These are phyloP conservation scores for Lithobates pipiens DNA, from an alignment of 2,797 vertebrate species.

Conservation along the genomic window DNA sequence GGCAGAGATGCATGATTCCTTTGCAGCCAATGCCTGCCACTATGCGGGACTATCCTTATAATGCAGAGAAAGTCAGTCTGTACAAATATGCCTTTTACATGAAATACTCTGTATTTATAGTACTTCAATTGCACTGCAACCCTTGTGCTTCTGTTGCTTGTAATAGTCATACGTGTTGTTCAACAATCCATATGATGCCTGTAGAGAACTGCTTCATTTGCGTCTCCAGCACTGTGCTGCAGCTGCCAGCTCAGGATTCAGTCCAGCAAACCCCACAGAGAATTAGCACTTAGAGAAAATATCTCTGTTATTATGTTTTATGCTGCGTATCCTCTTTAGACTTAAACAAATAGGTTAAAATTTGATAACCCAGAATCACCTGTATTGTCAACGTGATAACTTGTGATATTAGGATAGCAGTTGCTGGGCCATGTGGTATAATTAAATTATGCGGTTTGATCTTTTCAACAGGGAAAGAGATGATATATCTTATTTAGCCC, in stretches of 20 bases:
- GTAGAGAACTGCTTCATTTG: not conserved
- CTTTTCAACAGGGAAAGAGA: slow-evolving; percentile 9
- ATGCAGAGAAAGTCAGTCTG: not conserved
- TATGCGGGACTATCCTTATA: not conserved
- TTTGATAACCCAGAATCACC: not conserved
- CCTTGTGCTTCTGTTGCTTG: not conserved
- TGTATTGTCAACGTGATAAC: not conserved
- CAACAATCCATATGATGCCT: not conserved
- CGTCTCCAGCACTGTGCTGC: not conserved
- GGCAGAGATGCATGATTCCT: too few relatives aligned
- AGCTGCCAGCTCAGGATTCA: not conserved
- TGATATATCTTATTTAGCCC: slow-evolving; percentile 3
- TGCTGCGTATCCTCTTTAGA: not conserved
- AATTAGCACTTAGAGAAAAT: not conserved
- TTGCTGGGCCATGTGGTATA: slow-evolving; percentile 16
- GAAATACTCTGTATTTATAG: not conserved
- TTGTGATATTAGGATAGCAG: slow-evolving; percentile 43
- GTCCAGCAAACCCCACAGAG: slow-evolving; percentile 3
- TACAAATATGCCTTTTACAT: not conserved
- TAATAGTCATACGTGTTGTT: slow-evolving; percentile 1
- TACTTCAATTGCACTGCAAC: not conserved
- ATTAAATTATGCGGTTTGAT: slow-evolving; percentile 25
- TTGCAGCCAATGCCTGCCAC: not conserved
- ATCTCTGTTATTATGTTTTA: not conserved
- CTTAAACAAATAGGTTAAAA: not conserved